Evolutionary conservation across 1,140 invertebrate genomes (phyloP).

Genomic region (Xylocopa sonorina): DNA sequence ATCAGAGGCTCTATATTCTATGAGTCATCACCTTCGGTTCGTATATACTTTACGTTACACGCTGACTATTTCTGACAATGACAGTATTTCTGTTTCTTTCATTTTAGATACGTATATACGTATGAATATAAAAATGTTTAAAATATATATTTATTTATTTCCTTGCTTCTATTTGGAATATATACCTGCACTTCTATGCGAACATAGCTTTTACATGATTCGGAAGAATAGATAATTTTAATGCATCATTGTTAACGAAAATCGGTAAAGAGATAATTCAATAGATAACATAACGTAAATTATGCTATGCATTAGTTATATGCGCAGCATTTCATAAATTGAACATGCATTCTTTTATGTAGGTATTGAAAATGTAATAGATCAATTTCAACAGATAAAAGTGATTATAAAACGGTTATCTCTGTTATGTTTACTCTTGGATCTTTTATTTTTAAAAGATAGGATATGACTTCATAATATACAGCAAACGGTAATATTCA

Average conservation of each 20-base stretch:
- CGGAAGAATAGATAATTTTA: neutral
- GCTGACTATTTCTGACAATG: neutral
- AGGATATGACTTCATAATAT: too few relatives aligned
- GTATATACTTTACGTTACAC: neutral
- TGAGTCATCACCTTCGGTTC: constrained; percentile 34
- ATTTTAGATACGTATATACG: neutral
- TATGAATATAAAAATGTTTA: too few relatives aligned
- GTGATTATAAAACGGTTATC: constrained; percentile 90
- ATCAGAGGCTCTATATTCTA: constrained; percentile 29
- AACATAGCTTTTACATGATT: neutral
- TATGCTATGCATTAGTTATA: too few relatives aligned
- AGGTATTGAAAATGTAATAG: constrained; percentile 87
- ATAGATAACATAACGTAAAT: too few relatives aligned
- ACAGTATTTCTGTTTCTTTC: neutral
- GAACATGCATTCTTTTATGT: constrained; percentile 83
- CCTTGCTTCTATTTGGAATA: too few relatives aligned
- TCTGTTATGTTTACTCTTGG: constrained; percentile 93
- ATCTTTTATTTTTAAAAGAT: constrained; percentile 82
- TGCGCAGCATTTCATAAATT: neutral
- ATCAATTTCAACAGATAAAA: constrained; percentile 85
- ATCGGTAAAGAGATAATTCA: neutral
- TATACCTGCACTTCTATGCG: too few relatives aligned
- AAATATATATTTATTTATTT: too few relatives aligned
- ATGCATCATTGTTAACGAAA: neutral
- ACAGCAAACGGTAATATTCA: too few relatives aligned